Percentiles rank a stretch among this genome's conserved stretches.
phyloP scores from a whole-genome alignment of 2,797 vertebrate species.

The Fistularia commersonii region DNA sequence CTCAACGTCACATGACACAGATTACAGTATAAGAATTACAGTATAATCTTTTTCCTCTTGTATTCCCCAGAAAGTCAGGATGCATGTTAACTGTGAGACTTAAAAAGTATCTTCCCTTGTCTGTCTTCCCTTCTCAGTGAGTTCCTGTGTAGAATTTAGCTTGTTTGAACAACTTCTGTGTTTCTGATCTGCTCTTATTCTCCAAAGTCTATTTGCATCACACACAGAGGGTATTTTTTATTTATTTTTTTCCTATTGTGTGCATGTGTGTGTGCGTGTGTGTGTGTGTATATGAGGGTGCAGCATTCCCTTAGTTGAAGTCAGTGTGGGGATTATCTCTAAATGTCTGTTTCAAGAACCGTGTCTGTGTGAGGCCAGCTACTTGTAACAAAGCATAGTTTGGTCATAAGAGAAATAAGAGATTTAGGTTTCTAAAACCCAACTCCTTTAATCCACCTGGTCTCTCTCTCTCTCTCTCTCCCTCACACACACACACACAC shows the following conservation, averaged over 20 bases:
- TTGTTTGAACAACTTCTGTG: conserved; percentile 21
- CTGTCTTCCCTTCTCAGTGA: too few species aligned
- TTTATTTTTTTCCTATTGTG: neutral
- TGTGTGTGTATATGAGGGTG: too few species aligned
- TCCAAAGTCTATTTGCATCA: conserved; percentile 25
- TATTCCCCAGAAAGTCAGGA: too few species aligned
- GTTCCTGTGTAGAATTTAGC: conserved; percentile 17
- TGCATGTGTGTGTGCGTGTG: neutral
- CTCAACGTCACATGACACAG: too few species aligned
- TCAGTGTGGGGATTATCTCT: too few species aligned
- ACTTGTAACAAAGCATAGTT: conserved; percentile 9
- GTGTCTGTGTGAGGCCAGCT: conserved; percentile 6
- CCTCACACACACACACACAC: conserved; percentile 4
- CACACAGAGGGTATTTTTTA: conserved; percentile 6
- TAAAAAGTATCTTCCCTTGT: too few species aligned
- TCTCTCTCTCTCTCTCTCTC: neutral
- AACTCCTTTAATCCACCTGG: conserved; percentile 6
- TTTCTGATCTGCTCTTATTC: conserved; percentile 10
- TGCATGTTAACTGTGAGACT: too few species aligned
- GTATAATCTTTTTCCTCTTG: too few species aligned
- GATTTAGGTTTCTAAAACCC: conserved; percentile 16
- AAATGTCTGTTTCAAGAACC: too few species aligned
- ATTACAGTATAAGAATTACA: too few species aligned
- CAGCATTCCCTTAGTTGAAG: too few species aligned
- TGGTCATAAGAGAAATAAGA: conserved; percentile 17